Evolutionary conservation across 2,113 vertebrate species (phyloP).

Genomic region (Colistium nudipinnis): DNA sequence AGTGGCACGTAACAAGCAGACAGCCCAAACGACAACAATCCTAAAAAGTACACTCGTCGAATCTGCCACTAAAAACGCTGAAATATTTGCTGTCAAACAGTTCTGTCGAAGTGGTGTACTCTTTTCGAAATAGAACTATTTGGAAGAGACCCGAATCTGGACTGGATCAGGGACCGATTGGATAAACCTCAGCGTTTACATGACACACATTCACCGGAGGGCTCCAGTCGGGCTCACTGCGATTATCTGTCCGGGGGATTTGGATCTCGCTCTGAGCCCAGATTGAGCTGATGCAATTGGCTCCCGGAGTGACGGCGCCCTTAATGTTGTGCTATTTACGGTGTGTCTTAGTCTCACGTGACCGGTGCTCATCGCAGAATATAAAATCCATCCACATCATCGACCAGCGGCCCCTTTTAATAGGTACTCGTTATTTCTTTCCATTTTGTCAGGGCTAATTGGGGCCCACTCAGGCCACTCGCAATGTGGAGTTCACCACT

Average conservation of each 20-base stretch:
- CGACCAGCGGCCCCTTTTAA: not conserved
- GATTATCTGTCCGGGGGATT: constrained; percentile 47
- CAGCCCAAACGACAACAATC: not conserved
- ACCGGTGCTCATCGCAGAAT: not conserved
- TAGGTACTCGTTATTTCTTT: not conserved
- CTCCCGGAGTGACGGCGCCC: constrained; percentile 21
- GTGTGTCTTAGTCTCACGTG: not conserved
- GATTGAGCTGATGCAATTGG: constrained; percentile 55
- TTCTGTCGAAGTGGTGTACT: not conserved
- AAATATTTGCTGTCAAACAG: not conserved
- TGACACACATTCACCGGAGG: constrained; percentile 1
- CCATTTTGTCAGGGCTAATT: constrained; percentile 16
- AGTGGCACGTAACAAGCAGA: not conserved
- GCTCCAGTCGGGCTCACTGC: constrained; percentile 7
- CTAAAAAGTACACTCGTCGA: not conserved
- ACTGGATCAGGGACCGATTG: not conserved
- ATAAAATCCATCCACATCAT: not conserved
- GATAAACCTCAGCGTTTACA: constrained; percentile 8
- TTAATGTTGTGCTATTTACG: constrained; percentile 33
- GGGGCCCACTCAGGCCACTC: not conserved
- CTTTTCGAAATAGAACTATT: not conserved
- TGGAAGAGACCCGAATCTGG: not conserved
- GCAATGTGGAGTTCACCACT: not conserved
- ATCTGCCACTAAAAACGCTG: not conserved
- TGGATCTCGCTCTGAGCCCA: constrained; percentile 32